Conservation (phyloP, 2,113 vertebrate species). For the Festucalex cinctus region DNA sequence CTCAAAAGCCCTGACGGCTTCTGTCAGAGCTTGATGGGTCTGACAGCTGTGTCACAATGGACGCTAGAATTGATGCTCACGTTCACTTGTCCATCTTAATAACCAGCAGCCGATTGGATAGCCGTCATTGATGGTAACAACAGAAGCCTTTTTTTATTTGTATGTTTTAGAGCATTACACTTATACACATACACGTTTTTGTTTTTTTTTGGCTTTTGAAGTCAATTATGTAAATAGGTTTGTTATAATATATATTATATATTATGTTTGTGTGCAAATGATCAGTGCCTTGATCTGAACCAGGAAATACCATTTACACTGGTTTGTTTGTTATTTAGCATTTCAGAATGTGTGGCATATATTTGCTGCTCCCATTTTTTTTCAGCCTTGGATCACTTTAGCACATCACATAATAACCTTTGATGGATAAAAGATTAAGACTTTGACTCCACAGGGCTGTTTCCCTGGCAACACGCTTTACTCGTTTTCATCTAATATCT, state of each 20-base stretch:
- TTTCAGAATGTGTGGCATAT: not conserved
- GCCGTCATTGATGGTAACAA: slow-evolving; percentile 7
- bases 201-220: too few relatives aligned
- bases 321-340: slow-evolving; percentile 18
- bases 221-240: too few relatives aligned
- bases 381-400: slow-evolving; percentile 8
- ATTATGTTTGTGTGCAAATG: too few relatives aligned
- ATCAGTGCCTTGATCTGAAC: too few relatives aligned
- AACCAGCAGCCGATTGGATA: not conserved
- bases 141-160: not conserved
- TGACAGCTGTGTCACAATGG: slow-evolving; percentile 15
- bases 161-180: too few relatives aligned
- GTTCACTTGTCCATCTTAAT: slow-evolving; percentile 29
- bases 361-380: slow-evolving; percentile 2
- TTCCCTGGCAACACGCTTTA: slow-evolving; percentile 71
- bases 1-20: slow-evolving; percentile 25
- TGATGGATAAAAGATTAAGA: slow-evolving; percentile 61
- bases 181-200: too few relatives aligned
- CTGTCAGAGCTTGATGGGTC: slow-evolving; percentile 23
- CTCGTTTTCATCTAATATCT: slow-evolving; percentile 57
- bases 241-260: too few relatives aligned
- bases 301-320: not conserved
- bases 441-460: slow-evolving; percentile 57
- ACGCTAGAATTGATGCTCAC: slow-evolving; percentile 11
- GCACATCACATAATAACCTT: slow-evolving; percentile 35